Evolutionary conservation across 2,888 invertebrate species (phyloP).

Genomic region (Lagria hirta): DNA sequence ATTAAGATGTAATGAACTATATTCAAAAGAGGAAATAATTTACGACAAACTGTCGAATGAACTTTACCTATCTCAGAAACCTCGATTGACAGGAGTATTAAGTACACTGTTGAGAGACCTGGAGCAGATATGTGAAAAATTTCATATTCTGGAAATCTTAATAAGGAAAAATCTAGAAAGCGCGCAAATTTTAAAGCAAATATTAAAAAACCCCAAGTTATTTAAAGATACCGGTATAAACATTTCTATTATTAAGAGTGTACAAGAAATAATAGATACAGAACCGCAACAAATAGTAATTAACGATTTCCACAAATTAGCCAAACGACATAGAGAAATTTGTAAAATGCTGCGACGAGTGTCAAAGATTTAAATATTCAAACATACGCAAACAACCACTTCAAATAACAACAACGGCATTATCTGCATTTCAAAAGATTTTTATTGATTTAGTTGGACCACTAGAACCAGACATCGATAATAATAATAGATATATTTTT

Average conservation of each 20-base stretch:
- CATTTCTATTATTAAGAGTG: constrained; percentile 1
- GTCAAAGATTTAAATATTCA: neutral
- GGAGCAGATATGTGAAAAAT: constrained; percentile 1
- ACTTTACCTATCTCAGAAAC: neutral
- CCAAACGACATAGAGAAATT: neutral
- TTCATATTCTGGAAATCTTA: neutral
- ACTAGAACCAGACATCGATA: constrained; percentile 15
- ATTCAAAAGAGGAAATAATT: neutral
- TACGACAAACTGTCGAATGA: neutral
- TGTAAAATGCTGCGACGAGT: constrained; percentile 2
- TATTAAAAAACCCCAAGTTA: constrained; percentile 2
- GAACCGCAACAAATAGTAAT: constrained; percentile 5
- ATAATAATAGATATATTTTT: constrained; percentile 5
- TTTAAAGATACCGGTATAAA: constrained; percentile 4
- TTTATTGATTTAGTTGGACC: constrained; percentile 20
- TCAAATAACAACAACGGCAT: constrained; percentile 22
- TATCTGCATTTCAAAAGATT: constrained; percentile 24
- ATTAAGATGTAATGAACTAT: neutral
- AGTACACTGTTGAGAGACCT: constrained; percentile 5
- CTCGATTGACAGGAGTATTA: constrained; percentile 1
- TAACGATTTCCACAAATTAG: neutral
- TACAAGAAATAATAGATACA: neutral
- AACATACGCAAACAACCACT: constrained; percentile 14
- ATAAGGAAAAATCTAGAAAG: constrained; percentile 1
- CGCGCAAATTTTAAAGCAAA: neutral